Conservation (phyloP, 2,888 invertebrate genomes). For the Myopa tessellatipennis region DNA sequence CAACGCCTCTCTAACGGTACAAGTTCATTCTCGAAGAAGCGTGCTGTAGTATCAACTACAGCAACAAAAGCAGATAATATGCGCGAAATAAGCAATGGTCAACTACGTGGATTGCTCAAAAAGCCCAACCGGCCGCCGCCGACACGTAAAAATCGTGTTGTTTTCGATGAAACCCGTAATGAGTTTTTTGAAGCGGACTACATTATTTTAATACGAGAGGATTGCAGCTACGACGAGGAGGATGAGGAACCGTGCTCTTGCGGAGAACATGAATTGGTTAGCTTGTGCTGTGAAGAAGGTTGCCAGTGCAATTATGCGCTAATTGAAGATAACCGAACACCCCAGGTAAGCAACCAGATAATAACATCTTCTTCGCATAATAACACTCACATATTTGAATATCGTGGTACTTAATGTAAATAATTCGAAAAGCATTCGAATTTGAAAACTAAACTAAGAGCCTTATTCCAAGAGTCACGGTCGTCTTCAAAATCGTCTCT, state of each 20-base stretch:
- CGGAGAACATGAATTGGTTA: constrained; percentile 75
- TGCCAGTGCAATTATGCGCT: constrained; percentile 72
- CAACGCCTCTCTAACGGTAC: background rate
- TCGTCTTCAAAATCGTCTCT: no score
- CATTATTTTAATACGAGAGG: constrained; percentile 89
- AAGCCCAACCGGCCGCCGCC: constrained; percentile 77
- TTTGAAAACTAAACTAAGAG: no score
- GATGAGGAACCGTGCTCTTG: constrained; percentile 80
- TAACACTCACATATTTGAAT: background rate
- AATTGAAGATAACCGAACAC: constrained; percentile 61
- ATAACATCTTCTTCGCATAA: background rate
- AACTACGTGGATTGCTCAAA: constrained; percentile 73
- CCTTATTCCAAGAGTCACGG: no score
- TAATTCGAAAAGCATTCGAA: no score
- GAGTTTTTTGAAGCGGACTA: constrained; percentile 94
- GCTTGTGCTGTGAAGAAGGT: constrained; percentile 77
- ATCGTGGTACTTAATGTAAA: no score
- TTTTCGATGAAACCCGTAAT: constrained; percentile 89
- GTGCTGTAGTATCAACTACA: constrained; percentile 19
- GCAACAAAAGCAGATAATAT: constrained; percentile 53
- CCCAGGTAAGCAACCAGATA: constrained; percentile 61
- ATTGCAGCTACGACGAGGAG: constrained; percentile 86
- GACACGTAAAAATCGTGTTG: constrained; percentile 81
- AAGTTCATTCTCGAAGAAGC: background rate
- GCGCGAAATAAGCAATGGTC: constrained; percentile 69